Evolutionary conservation across 2,797 vertebrate species (phyloP).

Genomic region (Otolemur crassicaudatus): DNA sequence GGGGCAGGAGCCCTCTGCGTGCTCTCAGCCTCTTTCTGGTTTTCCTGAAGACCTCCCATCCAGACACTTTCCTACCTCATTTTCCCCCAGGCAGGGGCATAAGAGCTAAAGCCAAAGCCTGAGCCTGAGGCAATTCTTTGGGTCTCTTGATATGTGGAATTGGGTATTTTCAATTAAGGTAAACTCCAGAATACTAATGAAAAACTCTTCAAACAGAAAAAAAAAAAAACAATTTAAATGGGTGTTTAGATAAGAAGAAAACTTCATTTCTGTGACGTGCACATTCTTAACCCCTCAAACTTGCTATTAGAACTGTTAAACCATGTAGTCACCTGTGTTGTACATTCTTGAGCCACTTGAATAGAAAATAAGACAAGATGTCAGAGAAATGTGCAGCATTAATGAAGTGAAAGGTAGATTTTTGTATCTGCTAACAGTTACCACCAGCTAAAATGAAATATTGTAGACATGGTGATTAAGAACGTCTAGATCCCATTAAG

Average conservation of each 20-base stretch:
- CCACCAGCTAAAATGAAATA: not conserved
- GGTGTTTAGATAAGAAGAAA: not conserved
- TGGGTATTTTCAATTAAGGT: not conserved
- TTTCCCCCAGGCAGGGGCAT: not conserved
- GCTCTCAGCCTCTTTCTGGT: not conserved
- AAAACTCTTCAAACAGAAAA: not conserved
- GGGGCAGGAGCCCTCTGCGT: not conserved
- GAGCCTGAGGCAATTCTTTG: not conserved
- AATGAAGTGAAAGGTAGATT: not conserved
- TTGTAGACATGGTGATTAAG: not conserved
- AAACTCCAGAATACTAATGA: not conserved
- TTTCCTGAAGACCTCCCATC: not conserved
- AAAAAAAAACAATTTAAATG: not conserved
- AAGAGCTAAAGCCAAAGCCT: not conserved
- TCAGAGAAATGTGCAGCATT: not conserved
- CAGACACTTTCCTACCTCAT: not conserved
- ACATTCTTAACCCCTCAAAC: not conserved
- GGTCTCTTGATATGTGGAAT: not conserved
- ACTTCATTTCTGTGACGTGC: not conserved
- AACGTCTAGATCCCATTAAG: not conserved
- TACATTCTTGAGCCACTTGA: not conserved
- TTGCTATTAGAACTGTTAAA: not conserved
- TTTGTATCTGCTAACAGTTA: not conserved
- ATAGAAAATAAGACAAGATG: not conserved
- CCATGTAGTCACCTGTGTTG: not conserved